Conservation (phyloP, 1,140 invertebrate species). For the Panulirus ornatus region DNA sequence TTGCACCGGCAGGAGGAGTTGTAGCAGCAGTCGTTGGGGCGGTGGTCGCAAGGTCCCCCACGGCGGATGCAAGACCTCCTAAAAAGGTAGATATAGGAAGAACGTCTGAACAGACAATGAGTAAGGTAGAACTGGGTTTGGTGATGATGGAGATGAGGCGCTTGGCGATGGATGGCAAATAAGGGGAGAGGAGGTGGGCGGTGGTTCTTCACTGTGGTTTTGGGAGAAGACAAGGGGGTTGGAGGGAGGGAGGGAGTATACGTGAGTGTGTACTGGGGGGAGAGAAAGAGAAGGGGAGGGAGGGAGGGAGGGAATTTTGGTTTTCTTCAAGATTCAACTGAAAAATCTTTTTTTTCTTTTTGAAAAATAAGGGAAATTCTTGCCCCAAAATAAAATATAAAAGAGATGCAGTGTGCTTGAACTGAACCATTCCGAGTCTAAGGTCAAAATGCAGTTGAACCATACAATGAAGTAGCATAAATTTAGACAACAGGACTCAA, state of each 20-base stretch:
- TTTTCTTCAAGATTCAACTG: too few relatives aligned
- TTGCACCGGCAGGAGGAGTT: conserved; percentile 92
- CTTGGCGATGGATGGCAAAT: not conserved
- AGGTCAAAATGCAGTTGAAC: too few relatives aligned
- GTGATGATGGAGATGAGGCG: conserved; percentile 53
- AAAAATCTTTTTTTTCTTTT: too few relatives aligned
- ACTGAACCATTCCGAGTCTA: too few relatives aligned
- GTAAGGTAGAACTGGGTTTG: conserved; percentile 46
- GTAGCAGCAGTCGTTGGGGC: conserved; percentile 91
- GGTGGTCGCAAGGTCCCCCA: conserved; percentile 89
- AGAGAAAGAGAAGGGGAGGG: not conserved
- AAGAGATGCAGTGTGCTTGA: too few relatives aligned
- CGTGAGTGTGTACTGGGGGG: too few relatives aligned
- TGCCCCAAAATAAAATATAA: too few relatives aligned
- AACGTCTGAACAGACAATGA: conserved; percentile 84
- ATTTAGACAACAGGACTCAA: too few relatives aligned
- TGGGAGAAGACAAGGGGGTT: not conserved
- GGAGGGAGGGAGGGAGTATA: not conserved
- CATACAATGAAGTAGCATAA: too few relatives aligned
- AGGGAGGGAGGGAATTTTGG: too few relatives aligned
- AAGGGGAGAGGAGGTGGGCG: not conserved
- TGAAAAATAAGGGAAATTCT: too few relatives aligned
- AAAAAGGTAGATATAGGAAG: conserved; percentile 91
- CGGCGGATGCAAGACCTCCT: conserved; percentile 90
- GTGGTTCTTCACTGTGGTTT: too few relatives aligned